These are phyloP conservation scores for Hemibagrus guttatus DNA, from an alignment of 2,797 vertebrate genomes.

Conservation along the genomic window DNA sequence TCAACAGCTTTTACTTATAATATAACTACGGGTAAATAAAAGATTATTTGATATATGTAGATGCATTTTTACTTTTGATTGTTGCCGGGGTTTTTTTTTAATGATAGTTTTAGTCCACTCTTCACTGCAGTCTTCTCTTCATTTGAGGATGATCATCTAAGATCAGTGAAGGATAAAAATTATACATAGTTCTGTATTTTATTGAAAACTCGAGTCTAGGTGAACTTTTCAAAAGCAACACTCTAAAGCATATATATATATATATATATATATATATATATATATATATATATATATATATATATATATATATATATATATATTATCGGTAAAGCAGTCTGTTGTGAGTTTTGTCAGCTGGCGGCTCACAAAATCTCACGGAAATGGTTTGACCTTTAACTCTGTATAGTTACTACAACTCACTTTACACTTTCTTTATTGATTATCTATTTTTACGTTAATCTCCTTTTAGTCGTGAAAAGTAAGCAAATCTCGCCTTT, in stretches of 20 bases:
- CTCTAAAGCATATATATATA: neutral
- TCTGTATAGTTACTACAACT: neutral
- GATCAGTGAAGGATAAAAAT: neutral
- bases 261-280: neutral
- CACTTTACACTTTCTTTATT: neutral
- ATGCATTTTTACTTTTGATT: neutral
- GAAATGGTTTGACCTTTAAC: constrained; percentile 1
- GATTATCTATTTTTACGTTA: neutral
- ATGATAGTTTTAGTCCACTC: neutral
- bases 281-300: too few species aligned
- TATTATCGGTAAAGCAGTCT: neutral
- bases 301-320: too few species aligned
- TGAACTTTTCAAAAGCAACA: neutral
- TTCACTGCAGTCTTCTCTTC: neutral
- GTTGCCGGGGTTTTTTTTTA: neutral
- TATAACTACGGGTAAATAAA: neutral
- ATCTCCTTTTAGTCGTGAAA: neutral
- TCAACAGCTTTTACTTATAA: neutral
- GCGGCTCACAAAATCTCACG: neutral
- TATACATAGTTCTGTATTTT: neutral
- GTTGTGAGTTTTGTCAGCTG: neutral
- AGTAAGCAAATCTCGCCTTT: neutral
- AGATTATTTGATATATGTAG: neutral
- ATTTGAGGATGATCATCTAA: neutral
- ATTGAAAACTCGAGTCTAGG: neutral